Evolutionary conservation across 1,140 invertebrate species (phyloP).

Genomic region (Ceratitis capitata): DNA sequence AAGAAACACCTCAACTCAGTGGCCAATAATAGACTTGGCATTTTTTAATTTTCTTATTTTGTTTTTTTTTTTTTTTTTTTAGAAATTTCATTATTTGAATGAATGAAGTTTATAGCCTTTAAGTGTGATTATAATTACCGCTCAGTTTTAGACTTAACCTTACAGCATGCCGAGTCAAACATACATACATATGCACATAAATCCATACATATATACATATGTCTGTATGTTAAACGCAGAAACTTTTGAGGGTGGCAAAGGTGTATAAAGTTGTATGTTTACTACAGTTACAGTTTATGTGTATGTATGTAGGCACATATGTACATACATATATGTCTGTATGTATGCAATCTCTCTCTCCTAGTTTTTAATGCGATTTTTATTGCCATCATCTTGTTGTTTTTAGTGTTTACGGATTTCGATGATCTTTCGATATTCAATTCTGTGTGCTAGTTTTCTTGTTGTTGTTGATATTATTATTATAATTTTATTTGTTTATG

Average conservation of each 20-base stretch:
- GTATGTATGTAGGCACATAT: neutral
- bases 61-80: too few relatives aligned
- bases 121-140: slow-evolving; percentile 40
- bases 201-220: neutral
- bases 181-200: neutral
- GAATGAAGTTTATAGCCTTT: neutral
- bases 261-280: too few relatives aligned
- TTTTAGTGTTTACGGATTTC: slow-evolving; percentile 24
- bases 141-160: neutral
- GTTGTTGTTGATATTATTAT: too few relatives aligned
- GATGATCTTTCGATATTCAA: neutral
- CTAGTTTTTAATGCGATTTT: slow-evolving; percentile 26
- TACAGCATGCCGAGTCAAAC: neutral
- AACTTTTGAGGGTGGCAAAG: neutral
- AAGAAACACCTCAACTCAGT: neutral
- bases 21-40: neutral
- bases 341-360: neutral
- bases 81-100: neutral
- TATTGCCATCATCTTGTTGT: slow-evolving; percentile 18
- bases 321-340: neutral
- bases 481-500: slow-evolving; percentile 57
- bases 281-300: too few relatives aligned
- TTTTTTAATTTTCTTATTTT: too few relatives aligned
- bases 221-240: neutral
- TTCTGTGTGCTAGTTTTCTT: slow-evolving; percentile 13